Percentiles rank a stretch among this genome's conserved stretches.
Conservation (phyloP, 2,113 vertebrate species). For the Zapornia atra region DNA sequence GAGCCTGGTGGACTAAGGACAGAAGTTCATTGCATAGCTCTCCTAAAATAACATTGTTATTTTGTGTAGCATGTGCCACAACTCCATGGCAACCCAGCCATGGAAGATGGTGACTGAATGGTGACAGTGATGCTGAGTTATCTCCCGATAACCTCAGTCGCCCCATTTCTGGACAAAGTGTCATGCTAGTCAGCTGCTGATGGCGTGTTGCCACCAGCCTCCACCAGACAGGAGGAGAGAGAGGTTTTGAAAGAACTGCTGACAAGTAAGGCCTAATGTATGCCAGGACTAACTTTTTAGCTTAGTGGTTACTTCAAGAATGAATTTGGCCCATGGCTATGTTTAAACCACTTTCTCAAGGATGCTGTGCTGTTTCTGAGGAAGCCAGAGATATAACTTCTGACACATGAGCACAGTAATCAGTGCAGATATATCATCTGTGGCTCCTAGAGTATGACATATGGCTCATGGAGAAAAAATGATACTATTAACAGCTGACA, state of each 20-base stretch:
- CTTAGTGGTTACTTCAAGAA: not conserved
- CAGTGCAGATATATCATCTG: not conserved
- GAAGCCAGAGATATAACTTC: not conserved
- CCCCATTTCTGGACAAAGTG: not conserved
- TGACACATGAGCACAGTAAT: not conserved
- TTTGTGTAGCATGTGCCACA: slow-evolving; percentile 35
- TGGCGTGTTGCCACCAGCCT: not conserved
- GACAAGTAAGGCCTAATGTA: not conserved
- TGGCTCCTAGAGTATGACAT: not conserved
- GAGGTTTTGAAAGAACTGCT: not conserved
- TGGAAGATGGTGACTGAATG: slow-evolving; percentile 30
- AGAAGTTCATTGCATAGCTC: slow-evolving; percentile 32
- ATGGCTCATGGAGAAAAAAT: not conserved
- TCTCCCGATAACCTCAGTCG: slow-evolving; percentile 40
- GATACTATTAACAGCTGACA: not conserved
- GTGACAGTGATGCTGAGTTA: slow-evolving; percentile 14
- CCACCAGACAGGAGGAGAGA: not conserved
- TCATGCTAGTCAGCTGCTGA: slow-evolving; percentile 9
- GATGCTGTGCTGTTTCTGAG: not conserved
- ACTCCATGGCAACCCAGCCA: slow-evolving; percentile 25
- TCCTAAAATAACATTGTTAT: slow-evolving; percentile 55
- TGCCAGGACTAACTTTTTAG: not conserved
- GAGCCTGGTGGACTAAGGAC: not conserved
- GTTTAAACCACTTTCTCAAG: not conserved
- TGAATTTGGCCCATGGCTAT: not conserved